Evolutionary conservation across 2,113 vertebrate genomes (phyloP), one percentile per base, ranked within the genome.

Genomic region (Mohoua ochrocephala): DNA sequence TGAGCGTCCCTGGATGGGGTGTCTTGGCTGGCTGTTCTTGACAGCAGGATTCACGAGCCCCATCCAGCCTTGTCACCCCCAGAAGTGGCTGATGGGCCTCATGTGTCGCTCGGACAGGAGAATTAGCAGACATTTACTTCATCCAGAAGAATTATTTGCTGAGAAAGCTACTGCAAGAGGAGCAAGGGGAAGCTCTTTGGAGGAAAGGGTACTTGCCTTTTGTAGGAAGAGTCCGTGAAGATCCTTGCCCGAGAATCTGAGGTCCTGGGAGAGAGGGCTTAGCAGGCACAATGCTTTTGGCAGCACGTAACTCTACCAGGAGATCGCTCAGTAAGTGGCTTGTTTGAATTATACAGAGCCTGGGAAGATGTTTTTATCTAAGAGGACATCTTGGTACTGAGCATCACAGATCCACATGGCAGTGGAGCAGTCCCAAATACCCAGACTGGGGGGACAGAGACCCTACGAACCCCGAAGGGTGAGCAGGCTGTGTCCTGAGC

Each of bases 401-500:
- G 35, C 19, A 64, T 52, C 30, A 47, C 44, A 42, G 26, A 35
- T 21, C 15, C 31, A 28, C 20, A 2, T 9, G 19, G 23, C 9
- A 1, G 3, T 27, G 23, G 11, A 9, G 2, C 19, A 54, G 39
- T 70, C 39, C 41, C 75, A 76, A 44, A 56, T 27, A 76, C 18
- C 30, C 20, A 3, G 24, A 42, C 9, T 9, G 30, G 31, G n/a
- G 35, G 26, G 5, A 10, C 16, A 49, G 35, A 42, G 30, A 44
- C 54, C 7, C 0, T 0, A 61, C 1, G 6, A 56, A 27, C 11
- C 22, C 19, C 2, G 3, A 22, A 49, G 10, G 18, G 20, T 50
- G 56, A 70, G 20, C 60, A 70, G 60, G 15, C 28, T 61, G 44
- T 78, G 56, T 39, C 56, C 47, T 49, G 39, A 44, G 42, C 14